A percentile compares a stretch with the other conserved stretches of the same genome.
Evolutionary conservation across 2,113 vertebrate genomes (phyloP).

Genomic region (Prionailurus bengalensis): DNA sequence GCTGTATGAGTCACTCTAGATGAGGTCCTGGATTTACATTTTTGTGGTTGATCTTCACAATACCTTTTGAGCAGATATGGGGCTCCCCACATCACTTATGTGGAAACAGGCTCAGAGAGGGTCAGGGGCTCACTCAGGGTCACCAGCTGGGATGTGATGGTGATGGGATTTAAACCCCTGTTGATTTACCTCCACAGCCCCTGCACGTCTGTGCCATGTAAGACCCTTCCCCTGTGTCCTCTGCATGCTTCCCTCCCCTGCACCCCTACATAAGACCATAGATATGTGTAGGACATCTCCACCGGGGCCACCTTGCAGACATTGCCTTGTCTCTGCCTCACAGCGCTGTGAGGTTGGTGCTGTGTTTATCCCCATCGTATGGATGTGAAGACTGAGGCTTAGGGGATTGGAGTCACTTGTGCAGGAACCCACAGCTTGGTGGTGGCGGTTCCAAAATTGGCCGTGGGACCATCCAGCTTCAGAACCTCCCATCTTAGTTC

Average conservation of each 20-base stretch:
- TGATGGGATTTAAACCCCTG: background rate
- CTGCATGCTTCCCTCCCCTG: background rate
- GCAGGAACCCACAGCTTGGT: background rate
- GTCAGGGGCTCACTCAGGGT: background rate
- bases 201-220: accelerated
- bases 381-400: background rate
- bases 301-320: no score
- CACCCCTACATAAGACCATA: accelerated
- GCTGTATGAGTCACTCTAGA: background rate
- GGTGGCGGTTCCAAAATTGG: background rate
- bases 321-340: background rate
- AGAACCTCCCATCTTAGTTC: background rate
- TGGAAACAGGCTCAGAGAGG: background rate
- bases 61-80: background rate
- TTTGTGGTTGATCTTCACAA: background rate
- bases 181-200: background rate
- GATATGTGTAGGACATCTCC: accelerated
- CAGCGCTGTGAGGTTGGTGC: background rate
- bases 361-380: background rate
- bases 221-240: background rate
- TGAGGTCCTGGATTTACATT: background rate
- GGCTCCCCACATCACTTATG: background rate
- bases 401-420: background rate
- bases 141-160: background rate
- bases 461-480: background rate